A percentile compares a stretch with the other conserved stretches of the same genome.
These are phyloP conservation scores for Drosophila pruinosa DNA, from an alignment of 1,140 invertebrate species.

Conservation along the genomic window DNA sequence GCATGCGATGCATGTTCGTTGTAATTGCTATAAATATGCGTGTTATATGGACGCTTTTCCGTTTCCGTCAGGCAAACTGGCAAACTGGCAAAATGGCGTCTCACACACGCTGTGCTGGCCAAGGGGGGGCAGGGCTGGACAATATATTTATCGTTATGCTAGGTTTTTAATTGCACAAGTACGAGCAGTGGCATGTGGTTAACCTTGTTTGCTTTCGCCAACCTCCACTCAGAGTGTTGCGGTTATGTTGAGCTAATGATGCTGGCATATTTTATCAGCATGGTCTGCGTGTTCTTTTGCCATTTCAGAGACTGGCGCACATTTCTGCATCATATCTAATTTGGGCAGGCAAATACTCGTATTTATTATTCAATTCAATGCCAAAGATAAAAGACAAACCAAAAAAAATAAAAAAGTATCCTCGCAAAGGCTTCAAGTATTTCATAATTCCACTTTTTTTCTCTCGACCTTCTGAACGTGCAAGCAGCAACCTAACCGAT, in stretches of 20 bases:
- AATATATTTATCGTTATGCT: slow-evolving; percentile 30
- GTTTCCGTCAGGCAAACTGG: slow-evolving; percentile 39
- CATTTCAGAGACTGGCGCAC: not conserved
- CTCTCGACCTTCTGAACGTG: not conserved
- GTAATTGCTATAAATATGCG: slow-evolving; percentile 49
- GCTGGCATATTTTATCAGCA: slow-evolving; percentile 36
- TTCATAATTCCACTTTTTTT: slow-evolving; percentile 3
- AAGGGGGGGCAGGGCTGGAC: not conserved
- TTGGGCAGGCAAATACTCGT: not conserved
- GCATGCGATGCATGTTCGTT: slow-evolving; percentile 13
- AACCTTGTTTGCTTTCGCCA: slow-evolving; percentile 1
- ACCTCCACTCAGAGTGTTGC: not conserved
- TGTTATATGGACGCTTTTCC: slow-evolving; percentile 48
- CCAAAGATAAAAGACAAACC: not conserved
- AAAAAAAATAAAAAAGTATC: not conserved
- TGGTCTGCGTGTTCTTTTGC: not conserved
- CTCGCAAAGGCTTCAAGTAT: not conserved
- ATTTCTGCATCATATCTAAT: not conserved
- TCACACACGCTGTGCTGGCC: not conserved
- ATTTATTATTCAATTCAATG: slow-evolving; percentile 3
- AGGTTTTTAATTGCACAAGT: slow-evolving; percentile 41
- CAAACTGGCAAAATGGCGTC: slow-evolving; percentile 26
- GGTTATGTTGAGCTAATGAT: slow-evolving; percentile 32
- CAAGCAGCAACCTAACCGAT: not conserved
- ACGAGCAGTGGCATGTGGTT: slow-evolving; percentile 6